Percentiles rank a stretch among this genome's conserved stretches.
These are phyloP conservation scores for Helostoma temminkii DNA, from an alignment of 2,797 vertebrate genomes.

Conservation along the genomic window DNA sequence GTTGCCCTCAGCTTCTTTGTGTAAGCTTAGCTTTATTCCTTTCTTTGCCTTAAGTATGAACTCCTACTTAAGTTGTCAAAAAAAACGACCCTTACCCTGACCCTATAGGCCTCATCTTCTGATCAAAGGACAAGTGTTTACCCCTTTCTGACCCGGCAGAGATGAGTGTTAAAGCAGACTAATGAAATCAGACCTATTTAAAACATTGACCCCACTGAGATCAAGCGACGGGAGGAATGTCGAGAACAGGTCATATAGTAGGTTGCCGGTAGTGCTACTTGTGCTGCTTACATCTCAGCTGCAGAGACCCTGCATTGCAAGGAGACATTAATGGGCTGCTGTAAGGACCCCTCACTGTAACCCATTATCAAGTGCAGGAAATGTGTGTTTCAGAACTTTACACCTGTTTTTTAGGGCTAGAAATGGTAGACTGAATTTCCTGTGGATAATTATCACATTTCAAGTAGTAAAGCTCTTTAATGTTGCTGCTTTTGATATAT, in stretches of 20 bases:
- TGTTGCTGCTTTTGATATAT: constrained; percentile 19
- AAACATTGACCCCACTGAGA: constrained; percentile 46
- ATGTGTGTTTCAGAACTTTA: constrained; percentile 52
- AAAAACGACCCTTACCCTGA: not conserved
- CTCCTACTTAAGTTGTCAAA: too few species aligned
- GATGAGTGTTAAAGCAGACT: constrained; percentile 26
- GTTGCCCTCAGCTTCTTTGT: not conserved
- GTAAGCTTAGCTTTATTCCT: too few species aligned
- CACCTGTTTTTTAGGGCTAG: constrained; percentile 56
- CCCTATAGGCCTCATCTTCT: not conserved
- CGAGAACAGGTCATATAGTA: constrained; percentile 33
- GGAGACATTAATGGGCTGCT: constrained; percentile 57
- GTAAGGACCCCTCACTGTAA: constrained; percentile 45
- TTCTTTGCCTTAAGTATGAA: too few species aligned
- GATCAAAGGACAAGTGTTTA: constrained; percentile 15
- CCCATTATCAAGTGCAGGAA: constrained; percentile 63
- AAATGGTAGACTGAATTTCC: constrained; percentile 49
- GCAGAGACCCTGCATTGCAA: constrained; percentile 13
- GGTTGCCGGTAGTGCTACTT: constrained; percentile 12
- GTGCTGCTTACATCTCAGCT: constrained; percentile 20
- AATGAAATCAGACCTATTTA: constrained; percentile 44
- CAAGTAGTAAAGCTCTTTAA: constrained; percentile 33
- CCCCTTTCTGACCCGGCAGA: constrained; percentile 20
- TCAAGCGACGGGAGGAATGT: constrained; percentile 33
- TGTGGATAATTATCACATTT: constrained; percentile 63